A percentile compares a stretch with the other conserved stretches of the same genome.
phyloP scores from a whole-genome alignment of 2,888 invertebrate genomes.

The Yponomeuta malinellus region DNA sequence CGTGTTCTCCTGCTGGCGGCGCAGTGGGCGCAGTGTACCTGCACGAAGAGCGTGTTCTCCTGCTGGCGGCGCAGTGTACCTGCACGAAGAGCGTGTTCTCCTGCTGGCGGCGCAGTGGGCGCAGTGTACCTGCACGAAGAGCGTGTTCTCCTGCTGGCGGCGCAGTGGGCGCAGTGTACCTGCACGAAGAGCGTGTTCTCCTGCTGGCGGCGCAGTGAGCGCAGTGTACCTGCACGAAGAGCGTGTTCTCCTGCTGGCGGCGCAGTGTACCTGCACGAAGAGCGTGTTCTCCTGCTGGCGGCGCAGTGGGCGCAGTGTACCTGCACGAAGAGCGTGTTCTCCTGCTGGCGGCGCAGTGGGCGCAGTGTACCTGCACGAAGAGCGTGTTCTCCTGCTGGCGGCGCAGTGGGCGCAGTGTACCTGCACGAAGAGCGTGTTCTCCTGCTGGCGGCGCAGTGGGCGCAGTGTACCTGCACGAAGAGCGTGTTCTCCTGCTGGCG shows the following conservation, averaged over 20 bases:
- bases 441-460: too few relatives aligned
- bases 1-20: too few relatives aligned
- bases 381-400: too few relatives aligned
- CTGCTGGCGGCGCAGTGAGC: conserved; percentile 82
- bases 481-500: too few relatives aligned
- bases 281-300: conserved; percentile 91
- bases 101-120: conserved; percentile 84
- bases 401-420: too few relatives aligned
- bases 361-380: too few relatives aligned
- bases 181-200: conserved; percentile 93
- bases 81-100: conserved; percentile 93
- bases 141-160: conserved; percentile 89
- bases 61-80: conserved; percentile 82
- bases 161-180: conserved; percentile 81
- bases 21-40: conserved; percentile 60
- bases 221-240: conserved; percentile 88
- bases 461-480: too few relatives aligned
- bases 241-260: conserved; percentile 89
- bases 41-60: conserved; percentile 91
- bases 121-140: conserved; percentile 92
- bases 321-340: too few relatives aligned
- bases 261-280: conserved; percentile 84
- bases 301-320: conserved; percentile 46
- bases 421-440: too few relatives aligned
- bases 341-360: too few relatives aligned